Base-by-base conservation (phyloP, 2,888 invertebrate genomes). In the Philhelius pedissequus region DNA sequence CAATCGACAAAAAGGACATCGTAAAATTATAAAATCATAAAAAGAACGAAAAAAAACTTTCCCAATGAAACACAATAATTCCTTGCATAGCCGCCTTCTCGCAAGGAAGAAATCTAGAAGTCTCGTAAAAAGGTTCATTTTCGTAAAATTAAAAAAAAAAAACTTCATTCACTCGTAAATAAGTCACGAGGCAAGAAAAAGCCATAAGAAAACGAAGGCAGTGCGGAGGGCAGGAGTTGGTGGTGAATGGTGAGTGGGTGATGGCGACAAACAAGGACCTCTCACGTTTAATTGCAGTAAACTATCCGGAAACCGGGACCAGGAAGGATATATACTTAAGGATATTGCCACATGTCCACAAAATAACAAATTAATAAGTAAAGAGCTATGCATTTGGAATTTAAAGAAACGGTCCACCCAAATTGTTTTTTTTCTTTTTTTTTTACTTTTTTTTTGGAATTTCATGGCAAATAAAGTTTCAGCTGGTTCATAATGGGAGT, bases 231-330 rank as follows among this genome's bases (percentile, higher is more conserved):
- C 1, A 22, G 35, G 56, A 20, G 56, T 13, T 20, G 35, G 20
- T 35, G 56, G 56, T 35, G 32, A 32, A 15, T 56, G n/a, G 48
- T 56, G 69, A 32, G 43, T 56, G 69, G 43, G 52, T 25, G 27
- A 20, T 50, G 75, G 52, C 64, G 54, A 70, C 73, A 66, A 79
- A 43, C 48, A 68, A 70, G 83, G 80, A 71, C 52, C 79, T 70
- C 71, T 84, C 84, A 84, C 84, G 84, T 84, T 80, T 84, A 84
- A 84, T 84, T 84, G 80, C 84, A 80, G 66, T 80, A 84, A 84
- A 84, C 84, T 80, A 84, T 84, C 75, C 68, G 71, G 15, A 74
- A 70, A 66, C 48, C 48, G 20, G 45, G 45, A 43, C 27, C 30
- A 43, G 45, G 13, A 45, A 27, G 48, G 27, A 25, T 40, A 58